Percentiles rank a stretch among this genome's conserved stretches.
phyloP scores from a whole-genome alignment of 2,888 invertebrate genomes.

The Mythimna impura region DNA sequence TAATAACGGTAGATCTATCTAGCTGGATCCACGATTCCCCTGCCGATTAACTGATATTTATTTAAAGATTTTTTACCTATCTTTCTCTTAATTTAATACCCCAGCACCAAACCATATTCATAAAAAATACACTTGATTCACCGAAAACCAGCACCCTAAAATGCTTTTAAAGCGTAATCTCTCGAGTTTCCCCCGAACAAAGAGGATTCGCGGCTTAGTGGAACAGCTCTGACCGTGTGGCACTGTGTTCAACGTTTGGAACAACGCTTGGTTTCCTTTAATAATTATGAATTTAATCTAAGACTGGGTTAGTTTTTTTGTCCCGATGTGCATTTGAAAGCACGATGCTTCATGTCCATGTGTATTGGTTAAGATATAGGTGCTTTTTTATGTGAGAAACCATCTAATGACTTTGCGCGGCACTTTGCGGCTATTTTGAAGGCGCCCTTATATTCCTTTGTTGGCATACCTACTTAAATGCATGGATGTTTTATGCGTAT shows the following conservation, averaged over 20 bases:
- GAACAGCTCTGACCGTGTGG: slow-evolving; percentile 51
- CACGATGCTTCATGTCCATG: not conserved
- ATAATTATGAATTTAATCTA: slow-evolving; percentile 48
- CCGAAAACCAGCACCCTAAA: slow-evolving; percentile 48
- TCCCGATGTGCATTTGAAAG: not conserved
- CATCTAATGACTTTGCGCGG: no score
- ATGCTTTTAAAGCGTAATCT: slow-evolving; percentile 71
- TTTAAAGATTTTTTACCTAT: no score
- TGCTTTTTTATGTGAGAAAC: not conserved
- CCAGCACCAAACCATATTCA: slow-evolving; percentile 14
- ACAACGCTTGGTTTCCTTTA: slow-evolving; percentile 51
- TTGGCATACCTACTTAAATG: no score
- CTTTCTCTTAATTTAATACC: not conserved
- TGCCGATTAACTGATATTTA: not conserved
- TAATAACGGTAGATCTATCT: not conserved
- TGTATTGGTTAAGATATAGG: no score
- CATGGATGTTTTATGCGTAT: no score
- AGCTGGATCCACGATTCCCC: not conserved
- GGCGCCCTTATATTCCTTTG: no score
- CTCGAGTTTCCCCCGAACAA: slow-evolving; percentile 62
- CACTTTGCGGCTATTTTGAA: no score
- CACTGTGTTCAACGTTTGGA: slow-evolving; percentile 44
- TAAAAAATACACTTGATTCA: slow-evolving; percentile 39
- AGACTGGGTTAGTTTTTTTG: slow-evolving; percentile 11
- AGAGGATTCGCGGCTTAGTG: slow-evolving; percentile 68